Base-by-base conservation (phyloP, 2,888 invertebrate genomes). In the Catocala fraxini region DNA sequence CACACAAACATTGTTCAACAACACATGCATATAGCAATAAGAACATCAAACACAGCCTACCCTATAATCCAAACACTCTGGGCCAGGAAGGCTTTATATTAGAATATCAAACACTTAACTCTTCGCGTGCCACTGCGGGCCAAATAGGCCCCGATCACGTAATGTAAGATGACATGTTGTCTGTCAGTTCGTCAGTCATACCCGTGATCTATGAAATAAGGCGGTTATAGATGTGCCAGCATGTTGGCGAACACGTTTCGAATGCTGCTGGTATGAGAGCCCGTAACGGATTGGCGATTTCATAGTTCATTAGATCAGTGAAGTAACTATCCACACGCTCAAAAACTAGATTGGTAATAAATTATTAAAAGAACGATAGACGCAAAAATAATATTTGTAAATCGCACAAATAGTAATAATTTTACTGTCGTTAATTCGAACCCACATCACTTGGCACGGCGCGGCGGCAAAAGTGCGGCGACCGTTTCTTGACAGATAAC, bases 41-140 rank as follows among this genome's bases (percentile, higher is more conserved):
- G 47, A 47, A 47, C 0, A 3, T 10, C 47, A 48, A 46, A 34
- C 48, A 48, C 47, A 0, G 5, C 11, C 5, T 5, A 13, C 47
- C 34, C 33, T 15, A 46, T 46, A 52, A 52, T 34, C 11, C 46
- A 53, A 59, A 59, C 34, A 42, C 10, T 53, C 13, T 48, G 48
- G 7, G 39, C 42, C 12, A 45, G n/a, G 46, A 55, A 62, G 47
- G 10, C 6, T n/a, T 12, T 42, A 41, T 62, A 56, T 62, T 47
- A 48, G 48, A 62, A 62, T 57, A 62, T 57, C 49, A 62, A 57
- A 62, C 56, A 62, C 52, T 62, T 57, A 45, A 49, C 53, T 60
- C 42, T 15, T 49, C 7, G 59, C 51, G 68, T 60, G 61, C 48
- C 57, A 48, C 15, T 6, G 35, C 46, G 25, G 9, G 42, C 11